Percentiles rank a stretch among this genome's conserved stretches.
phyloP scores from a whole-genome alignment of 2,113 vertebrate species.

The Sebastes schlegelii region DNA sequence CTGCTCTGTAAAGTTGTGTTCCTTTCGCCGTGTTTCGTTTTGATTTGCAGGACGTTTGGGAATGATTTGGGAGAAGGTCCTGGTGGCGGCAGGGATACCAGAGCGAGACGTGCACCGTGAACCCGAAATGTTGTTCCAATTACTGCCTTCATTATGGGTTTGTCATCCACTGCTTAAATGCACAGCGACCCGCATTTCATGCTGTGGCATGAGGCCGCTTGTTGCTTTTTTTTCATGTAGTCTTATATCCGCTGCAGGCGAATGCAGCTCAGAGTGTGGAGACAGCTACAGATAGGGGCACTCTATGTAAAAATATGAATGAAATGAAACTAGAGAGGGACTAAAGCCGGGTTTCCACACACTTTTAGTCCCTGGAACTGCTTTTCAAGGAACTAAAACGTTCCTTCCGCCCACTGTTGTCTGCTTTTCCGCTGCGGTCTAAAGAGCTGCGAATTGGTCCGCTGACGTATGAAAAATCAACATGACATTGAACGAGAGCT shows the following conservation, averaged over 20 bases:
- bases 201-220: conserved; percentile 68
- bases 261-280: conserved; percentile 45
- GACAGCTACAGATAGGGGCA: conserved; percentile 60
- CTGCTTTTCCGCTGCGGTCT: no score
- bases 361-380: no score
- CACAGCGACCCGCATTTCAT: conserved; percentile 77
- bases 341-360: no score
- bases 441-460: no score
- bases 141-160: conserved; percentile 82
- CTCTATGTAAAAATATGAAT: conserved; percentile 43
- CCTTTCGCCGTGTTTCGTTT: conserved; percentile 77
- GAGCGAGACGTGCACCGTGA: conserved; percentile 70
- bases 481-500: no score
- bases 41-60: conserved; percentile 83
- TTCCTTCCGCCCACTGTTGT: no score
- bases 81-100: conserved; percentile 75
- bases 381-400: no score
- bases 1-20: conserved; percentile 75
- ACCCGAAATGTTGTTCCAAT: conserved; percentile 84
- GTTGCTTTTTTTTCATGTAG: conserved; percentile 72
- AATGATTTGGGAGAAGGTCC: conserved; percentile 81
- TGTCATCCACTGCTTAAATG: conserved; percentile 75
- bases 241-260: conserved; percentile 66
- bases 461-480: no score
- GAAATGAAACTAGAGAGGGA: conserved; percentile 12